Evolutionary conservation across 2,113 vertebrate species (phyloP).

Genomic region (Colossoma macropomum): DNA sequence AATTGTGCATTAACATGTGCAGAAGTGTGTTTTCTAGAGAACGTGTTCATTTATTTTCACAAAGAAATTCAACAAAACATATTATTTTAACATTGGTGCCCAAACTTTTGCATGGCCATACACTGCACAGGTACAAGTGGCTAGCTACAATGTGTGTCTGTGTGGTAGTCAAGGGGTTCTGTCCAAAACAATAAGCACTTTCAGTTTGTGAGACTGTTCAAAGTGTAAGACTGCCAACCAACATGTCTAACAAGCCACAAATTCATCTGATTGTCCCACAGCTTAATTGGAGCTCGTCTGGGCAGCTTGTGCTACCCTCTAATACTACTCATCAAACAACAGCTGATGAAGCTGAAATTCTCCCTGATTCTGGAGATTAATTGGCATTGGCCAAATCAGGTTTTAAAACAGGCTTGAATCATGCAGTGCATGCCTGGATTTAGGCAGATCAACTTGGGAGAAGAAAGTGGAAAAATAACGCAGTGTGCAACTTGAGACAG

Average conservation of each 20-base stretch:
- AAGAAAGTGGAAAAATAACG: neutral
- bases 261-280: neutral
- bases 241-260: neutral
- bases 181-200: too few relatives aligned
- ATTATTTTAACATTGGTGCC: too few relatives aligned
- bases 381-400: neutral
- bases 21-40: too few relatives aligned
- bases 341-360: neutral
- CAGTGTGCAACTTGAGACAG: neutral
- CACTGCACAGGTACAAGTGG: too few relatives aligned
- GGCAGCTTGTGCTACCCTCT: too few relatives aligned
- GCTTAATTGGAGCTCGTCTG: neutral
- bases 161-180: too few relatives aligned
- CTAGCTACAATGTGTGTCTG: too few relatives aligned
- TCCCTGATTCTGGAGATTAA: neutral
- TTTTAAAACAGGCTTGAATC: neutral
- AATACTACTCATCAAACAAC: neutral
- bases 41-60: too few relatives aligned
- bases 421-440: neutral
- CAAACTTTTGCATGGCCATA: too few relatives aligned
- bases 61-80: too few relatives aligned
- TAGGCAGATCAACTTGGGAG: neutral
- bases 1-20: too few relatives aligned
- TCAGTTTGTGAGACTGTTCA: neutral
- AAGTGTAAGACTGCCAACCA: neutral